Evolutionary conservation across 2,113 vertebrate species (phyloP).

Genomic region (Columbina picui): DNA sequence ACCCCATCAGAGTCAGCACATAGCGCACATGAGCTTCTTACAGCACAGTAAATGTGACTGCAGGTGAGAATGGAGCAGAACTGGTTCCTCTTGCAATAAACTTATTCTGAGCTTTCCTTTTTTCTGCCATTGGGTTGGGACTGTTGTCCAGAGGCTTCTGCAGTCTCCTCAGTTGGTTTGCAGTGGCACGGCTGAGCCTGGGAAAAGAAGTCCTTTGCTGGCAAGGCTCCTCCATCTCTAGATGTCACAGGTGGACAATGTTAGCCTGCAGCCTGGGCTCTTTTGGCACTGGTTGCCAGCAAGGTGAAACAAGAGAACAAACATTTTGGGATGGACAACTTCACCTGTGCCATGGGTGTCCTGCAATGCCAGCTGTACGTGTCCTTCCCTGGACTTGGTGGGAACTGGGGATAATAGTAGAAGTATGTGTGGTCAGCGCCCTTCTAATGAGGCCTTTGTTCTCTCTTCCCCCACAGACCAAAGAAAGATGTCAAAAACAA

Average conservation of each 20-base stretch:
- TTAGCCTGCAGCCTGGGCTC: not conserved
- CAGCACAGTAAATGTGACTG: constrained; percentile 96
- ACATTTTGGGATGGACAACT: not conserved
- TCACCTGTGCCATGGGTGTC: not conserved
- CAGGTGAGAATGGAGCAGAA: constrained; percentile 85
- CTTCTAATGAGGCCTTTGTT: constrained; percentile 64
- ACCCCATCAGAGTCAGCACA: constrained; percentile 85
- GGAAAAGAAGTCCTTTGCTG: not conserved
- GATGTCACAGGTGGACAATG: not conserved
- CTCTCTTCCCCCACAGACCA: constrained; percentile 81
- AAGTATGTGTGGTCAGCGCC: not conserved
- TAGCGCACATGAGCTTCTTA: constrained; percentile 93
- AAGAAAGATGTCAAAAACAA: constrained; percentile 90
- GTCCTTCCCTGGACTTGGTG: not conserved
- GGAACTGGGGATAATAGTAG: not conserved
- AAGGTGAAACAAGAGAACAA: not conserved
- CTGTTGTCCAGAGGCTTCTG: not conserved
- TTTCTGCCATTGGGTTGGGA: constrained; percentile 15
- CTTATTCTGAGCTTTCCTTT: not conserved
- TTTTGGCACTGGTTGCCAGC: not conserved
- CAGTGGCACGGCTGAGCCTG: not conserved
- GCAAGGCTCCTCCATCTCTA: not conserved
- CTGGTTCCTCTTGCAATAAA: constrained; percentile 28
- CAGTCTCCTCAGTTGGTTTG: not conserved
- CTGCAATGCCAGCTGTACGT: not conserved